A percentile compares a stretch with the other conserved stretches of the same genome.
These are phyloP conservation scores for Florisuga fusca DNA, from an alignment of 2,797 vertebrate genomes.

Conservation along the genomic window DNA sequence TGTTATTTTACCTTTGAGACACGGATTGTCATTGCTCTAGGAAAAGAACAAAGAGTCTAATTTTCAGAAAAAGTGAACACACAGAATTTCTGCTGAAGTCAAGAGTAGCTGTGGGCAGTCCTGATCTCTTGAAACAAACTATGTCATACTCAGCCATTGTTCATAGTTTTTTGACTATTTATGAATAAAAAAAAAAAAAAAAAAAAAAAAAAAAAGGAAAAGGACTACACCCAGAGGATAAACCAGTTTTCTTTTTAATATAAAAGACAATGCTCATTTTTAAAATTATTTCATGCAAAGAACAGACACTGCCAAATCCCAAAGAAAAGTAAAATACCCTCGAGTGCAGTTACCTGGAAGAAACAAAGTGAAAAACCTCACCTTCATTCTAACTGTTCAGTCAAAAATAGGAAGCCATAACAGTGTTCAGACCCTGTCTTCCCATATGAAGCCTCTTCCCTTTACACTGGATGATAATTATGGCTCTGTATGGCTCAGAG, in stretches of 20 bases:
- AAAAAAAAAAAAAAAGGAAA: not conserved
- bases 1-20: slow-evolving; percentile 31
- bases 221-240: not conserved
- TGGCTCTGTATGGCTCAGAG: rapidly evolving
- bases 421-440: not conserved
- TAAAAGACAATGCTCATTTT: not conserved
- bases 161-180: not conserved
- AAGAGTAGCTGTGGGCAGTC: slow-evolving; percentile 36
- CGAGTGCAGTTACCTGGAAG: not conserved
- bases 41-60: slow-evolving; percentile 25
- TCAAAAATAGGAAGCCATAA: not conserved
- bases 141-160: not conserved
- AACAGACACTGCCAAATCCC: not conserved
- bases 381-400: not conserved
- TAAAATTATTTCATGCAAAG: not conserved
- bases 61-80: slow-evolving; percentile 24
- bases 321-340: not conserved
- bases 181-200: not conserved
- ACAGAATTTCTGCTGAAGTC: slow-evolving; percentile 38
- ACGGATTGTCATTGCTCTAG: not conserved
- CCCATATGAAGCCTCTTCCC: not conserved
- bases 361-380: not conserved
- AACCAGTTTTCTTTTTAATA: not conserved
- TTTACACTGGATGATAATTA: not conserved
- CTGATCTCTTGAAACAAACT: slow-evolving; percentile 6